Conservation (phyloP, 2,888 invertebrate species). For the Stenotaenia linearis region DNA sequence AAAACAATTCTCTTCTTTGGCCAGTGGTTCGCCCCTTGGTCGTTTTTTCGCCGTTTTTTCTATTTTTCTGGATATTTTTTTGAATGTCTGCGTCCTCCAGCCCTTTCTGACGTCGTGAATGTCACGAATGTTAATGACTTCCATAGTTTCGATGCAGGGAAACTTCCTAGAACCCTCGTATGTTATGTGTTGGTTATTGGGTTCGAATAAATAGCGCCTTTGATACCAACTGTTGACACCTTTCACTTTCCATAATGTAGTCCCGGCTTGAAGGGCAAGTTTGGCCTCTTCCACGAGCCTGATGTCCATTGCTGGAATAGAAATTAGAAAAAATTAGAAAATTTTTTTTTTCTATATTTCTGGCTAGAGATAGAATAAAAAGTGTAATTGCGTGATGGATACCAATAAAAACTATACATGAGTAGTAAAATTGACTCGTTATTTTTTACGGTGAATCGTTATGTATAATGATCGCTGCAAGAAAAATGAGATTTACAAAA, state of each 20-base stretch:
- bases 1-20: conserved; percentile 42
- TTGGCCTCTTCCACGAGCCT: conserved; percentile 41
- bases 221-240: conserved; percentile 44
- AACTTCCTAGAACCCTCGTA: conserved; percentile 44
- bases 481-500: no score
- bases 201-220: conserved; percentile 43
- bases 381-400: no score
- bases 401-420: no score
- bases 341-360: no score
- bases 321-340: background rate
- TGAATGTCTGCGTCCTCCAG: conserved; percentile 50
- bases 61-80: conserved; percentile 44
- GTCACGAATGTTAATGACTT: conserved; percentile 45
- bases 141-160: background rate
- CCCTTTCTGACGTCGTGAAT: conserved; percentile 48
- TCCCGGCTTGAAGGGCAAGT: conserved; percentile 43
- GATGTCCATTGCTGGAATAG: conserved; percentile 17
- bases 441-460: no score
- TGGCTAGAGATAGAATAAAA: no score
- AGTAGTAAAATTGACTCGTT: no score
- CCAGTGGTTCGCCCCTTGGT: conserved; percentile 28
- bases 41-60: conserved; percentile 36
- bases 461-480: no score
- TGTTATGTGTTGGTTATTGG: conserved; percentile 41
- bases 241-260: conserved; percentile 46